Conservation (phyloP, 2,797 vertebrate species). For the Alcedo atthis region DNA sequence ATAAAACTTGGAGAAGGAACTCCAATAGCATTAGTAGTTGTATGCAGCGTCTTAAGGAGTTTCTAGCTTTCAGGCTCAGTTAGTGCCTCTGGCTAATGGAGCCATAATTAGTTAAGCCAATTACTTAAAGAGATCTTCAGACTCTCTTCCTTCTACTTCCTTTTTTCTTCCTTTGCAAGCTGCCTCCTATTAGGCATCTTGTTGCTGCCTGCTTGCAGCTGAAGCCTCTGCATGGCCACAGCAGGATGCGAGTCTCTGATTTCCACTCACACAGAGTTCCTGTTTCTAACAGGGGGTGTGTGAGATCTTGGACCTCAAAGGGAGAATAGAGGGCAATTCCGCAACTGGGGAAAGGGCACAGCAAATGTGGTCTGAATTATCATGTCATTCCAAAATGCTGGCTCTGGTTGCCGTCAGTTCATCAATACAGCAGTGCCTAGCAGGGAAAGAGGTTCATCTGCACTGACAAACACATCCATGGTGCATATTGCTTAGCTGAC, state of each 20-base stretch:
- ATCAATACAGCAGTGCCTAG: background rate
- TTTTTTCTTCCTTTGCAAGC: background rate
- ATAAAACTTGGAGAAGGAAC: background rate
- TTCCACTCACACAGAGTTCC: constrained; percentile 1
- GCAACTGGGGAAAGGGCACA: background rate
- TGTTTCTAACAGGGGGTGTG: background rate
- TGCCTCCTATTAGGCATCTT: background rate
- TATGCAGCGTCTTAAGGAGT: background rate
- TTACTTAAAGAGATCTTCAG: constrained; percentile 4
- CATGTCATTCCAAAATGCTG: background rate
- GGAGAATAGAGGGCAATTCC: background rate
- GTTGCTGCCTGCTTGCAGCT: background rate
- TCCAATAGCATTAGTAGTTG: background rate
- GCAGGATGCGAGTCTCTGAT: background rate
- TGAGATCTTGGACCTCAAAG: constrained; percentile 14
- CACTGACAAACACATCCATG: background rate
- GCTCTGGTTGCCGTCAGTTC: background rate
- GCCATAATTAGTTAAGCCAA: background rate
- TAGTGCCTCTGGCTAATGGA: background rate
- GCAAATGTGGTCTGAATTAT: constrained; percentile 48
- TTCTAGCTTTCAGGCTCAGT: background rate
- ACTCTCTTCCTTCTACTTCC: background rate
- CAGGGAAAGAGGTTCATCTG: background rate
- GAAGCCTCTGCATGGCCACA: background rate
- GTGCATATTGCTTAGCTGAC: background rate